phyloP scores from a whole-genome alignment of 2,888 invertebrate species.

The Alviniconcha strummeri region DNA sequence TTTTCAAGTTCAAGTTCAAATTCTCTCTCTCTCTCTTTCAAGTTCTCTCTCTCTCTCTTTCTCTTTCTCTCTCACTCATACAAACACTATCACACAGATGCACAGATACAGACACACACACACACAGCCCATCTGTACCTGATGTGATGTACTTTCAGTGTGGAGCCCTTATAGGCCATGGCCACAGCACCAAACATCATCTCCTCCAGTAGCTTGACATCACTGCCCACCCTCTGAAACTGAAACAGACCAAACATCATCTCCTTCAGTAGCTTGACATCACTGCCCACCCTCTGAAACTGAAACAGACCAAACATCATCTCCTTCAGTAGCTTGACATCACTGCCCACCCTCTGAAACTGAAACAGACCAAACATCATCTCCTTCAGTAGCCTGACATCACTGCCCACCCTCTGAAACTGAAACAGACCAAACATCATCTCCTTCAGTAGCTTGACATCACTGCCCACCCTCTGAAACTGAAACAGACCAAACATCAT shows the following conservation, averaged over 20 bases:
- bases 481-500: conserved; percentile 83
- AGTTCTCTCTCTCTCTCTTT: too few species aligned
- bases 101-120: background rate
- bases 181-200: conserved; percentile 95
- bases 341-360: conserved; percentile 70
- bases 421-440: too few species aligned
- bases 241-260: conserved; percentile 80
- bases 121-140: conserved; percentile 56
- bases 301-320: too few species aligned
- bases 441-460: conserved; percentile 85
- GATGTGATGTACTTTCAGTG: conserved; percentile 88
- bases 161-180: conserved; percentile 89
- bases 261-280: conserved; percentile 87
- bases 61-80: background rate
- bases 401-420: conserved; percentile 74
- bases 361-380: conserved; percentile 83
- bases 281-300: conserved; percentile 74
- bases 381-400: conserved; percentile 83
- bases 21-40: too few species aligned
- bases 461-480: conserved; percentile 72
- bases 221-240: conserved; percentile 72
- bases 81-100: background rate
- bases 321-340: conserved; percentile 85
- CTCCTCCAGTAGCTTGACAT: conserved; percentile 87
- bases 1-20: too few species aligned